These are phyloP conservation scores for Phylloscopus whistleri DNA, from an alignment of 2,113 vertebrate genomes.

Conservation along the genomic window DNA sequence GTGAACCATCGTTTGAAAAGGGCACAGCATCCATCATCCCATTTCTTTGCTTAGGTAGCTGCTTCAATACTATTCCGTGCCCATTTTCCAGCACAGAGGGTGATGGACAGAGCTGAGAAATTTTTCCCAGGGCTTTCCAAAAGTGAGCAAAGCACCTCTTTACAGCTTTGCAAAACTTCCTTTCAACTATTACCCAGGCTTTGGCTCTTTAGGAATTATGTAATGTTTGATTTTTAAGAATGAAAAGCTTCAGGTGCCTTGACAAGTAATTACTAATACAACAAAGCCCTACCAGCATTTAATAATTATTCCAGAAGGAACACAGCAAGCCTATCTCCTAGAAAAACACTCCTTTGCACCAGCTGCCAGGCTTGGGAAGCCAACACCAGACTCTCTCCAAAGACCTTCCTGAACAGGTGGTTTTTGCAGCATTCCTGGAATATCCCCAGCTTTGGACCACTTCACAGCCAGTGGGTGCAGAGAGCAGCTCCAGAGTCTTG, in stretches of 20 bases:
- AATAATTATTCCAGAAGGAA: constrained; percentile 24
- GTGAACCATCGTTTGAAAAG: constrained; percentile 22
- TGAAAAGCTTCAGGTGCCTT: neutral
- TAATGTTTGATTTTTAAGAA: constrained; percentile 17
- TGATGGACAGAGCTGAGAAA: neutral
- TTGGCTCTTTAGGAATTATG: neutral
- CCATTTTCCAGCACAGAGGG: neutral
- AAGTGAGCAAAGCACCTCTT: neutral
- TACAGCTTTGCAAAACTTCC: neutral
- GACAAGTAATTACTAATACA: constrained; percentile 23
- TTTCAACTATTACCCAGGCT: neutral
- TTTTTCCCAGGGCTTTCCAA: neutral
- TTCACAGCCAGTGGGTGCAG: neutral
- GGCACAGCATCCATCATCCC: constrained; percentile 48
- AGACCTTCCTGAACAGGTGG: neutral
- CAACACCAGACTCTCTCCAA: neutral
- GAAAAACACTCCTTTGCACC: neutral
- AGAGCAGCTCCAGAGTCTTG: constrained; percentile 6
- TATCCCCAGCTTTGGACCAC: neutral
- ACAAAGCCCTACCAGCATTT: neutral
- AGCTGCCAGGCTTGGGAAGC: neutral
- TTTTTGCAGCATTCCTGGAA: neutral
- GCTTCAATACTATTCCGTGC: neutral
- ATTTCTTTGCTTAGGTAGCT: constrained; percentile 13
- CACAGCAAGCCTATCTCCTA: neutral